Percentiles rank a stretch among this genome's conserved stretches.
Evolutionary conservation across 2,797 vertebrate species (phyloP).

Genomic region (Neosilurus mollespiculum): DNA sequence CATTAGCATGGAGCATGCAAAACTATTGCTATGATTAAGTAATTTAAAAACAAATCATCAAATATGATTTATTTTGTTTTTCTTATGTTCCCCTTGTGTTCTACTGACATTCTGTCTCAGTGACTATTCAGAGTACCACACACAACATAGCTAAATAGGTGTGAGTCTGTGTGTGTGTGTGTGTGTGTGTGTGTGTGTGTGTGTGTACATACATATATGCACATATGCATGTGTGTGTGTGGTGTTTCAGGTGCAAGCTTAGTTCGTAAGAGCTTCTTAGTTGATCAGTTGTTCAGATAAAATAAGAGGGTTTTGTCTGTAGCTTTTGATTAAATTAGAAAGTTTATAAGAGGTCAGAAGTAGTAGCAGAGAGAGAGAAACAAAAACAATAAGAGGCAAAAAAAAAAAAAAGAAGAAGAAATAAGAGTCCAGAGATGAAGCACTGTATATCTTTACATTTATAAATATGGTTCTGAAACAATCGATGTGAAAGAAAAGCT

Average conservation of each 20-base stretch:
- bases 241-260: neutral
- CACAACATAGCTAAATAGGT: no score
- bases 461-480: conserved; percentile 50
- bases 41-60: no score
- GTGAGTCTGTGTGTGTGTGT: no score
- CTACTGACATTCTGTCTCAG: no score
- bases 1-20: no score
- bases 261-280: neutral
- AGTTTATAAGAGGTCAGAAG: neutral
- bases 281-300: neutral
- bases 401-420: conserved; percentile 10
- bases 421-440: neutral
- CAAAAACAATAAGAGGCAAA: neutral
- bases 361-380: neutral
- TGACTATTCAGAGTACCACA: no score
- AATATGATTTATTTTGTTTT: no score
- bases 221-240: neutral
- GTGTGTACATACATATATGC: neutral
- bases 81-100: no score
- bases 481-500: conserved; percentile 53
- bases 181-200: neutral
- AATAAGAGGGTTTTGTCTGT: neutral
- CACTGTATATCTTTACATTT: conserved; percentile 29
- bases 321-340: conserved; percentile 7
- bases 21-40: no score